Evolutionary conservation across 1,140 invertebrate genomes (phyloP), one percentile per base, ranked within the genome.

Genomic region (Ceratitis capitata): DNA sequence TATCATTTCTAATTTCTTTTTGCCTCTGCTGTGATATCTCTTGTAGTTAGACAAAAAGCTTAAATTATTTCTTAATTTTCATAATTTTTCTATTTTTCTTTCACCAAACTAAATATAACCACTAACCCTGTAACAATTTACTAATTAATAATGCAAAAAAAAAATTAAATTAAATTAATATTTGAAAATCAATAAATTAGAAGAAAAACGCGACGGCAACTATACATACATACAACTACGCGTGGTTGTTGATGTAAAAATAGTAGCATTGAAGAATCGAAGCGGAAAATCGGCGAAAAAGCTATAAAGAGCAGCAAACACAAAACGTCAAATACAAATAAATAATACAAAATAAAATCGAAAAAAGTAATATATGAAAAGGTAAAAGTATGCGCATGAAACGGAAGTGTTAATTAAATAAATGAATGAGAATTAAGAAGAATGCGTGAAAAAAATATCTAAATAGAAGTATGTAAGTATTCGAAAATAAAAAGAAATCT

Each of bases 111-210:
- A n/a, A 45, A 32, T 12, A 35, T 78, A 45, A 23, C n/a, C 26
- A 42, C 69, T 45, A 78, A 78, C 64, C 14, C 69, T 39, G 7
- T 10, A 9, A 78, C 42, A 35, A 1, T 78, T 19, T 78, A 39
- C 69, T 78, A 78, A 78, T 78, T 78, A 78, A 23, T 78, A n/a
- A 45, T 45, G 39, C 26, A 69, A 69, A 58, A 58, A 58, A 58
- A 58, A 58, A 69, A 61, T n/a, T n/a, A n/a, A n/a, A n/a, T n/a
- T n/a, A n/a, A n/a, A n/a, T n/a, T n/a, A n/a, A 29, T 69, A 16
- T 64, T 64, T 64, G 35, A 47, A 78, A 78, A 78, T 78, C 69
- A 78, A 78, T 78, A 78, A 45, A 78, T 23, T 78, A 69, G 61
- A 69, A n/a, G n/a, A n/a, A n/a, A 69, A 69, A 39, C 61, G 61